Base-by-base conservation (phyloP, 2,888 invertebrate genomes). In the Hypolimnas misippus region DNA sequence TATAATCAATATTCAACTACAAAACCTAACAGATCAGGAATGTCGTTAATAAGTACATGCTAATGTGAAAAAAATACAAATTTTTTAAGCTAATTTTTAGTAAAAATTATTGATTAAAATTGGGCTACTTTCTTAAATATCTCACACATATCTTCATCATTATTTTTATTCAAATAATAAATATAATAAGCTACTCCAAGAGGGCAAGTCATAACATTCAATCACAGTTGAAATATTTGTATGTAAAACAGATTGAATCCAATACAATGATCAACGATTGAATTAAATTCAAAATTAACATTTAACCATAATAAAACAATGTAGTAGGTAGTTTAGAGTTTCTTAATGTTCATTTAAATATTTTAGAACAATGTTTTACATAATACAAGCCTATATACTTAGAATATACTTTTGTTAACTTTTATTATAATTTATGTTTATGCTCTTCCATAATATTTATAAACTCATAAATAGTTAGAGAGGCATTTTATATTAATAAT, bases 391-490 rank as follows among this genome's bases (percentile, higher is more conserved):
- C 6, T 46, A 46, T 46, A 46, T 21, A n/a, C 19, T 46, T 21
- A 21, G 19, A 5, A 19, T 8, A 46, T 21, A 12, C 10, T 17
- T 17, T 46, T 17, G 3, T 46, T 46, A 12, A 44, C 17, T 19
- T 17, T 10, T 44, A 16, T 44, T 44, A 44, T 8, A 44, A 46
- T 46, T 21, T 4, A 46, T 21, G 35, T 12, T n/a, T 3, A 5
- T 21, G 21, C 21, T n/a, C 12, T 46, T 46, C 44, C 10, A 46
- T n/a, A 12, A 46, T 12, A n/a, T 46, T 46, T n/a, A n/a, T 46
- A 5, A 46, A 21, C 19, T 21, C 21, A 29, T 25, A 44, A 58
- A 58, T 42, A 21, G 31, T 35, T 60, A 58, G 57, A 55, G 57
- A 60, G 54, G 63, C 58, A 63, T 50, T 19, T 35, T 57, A 40